Evolutionary conservation across 2,888 invertebrate species (phyloP).

Genomic region (Molorchus minor): DNA sequence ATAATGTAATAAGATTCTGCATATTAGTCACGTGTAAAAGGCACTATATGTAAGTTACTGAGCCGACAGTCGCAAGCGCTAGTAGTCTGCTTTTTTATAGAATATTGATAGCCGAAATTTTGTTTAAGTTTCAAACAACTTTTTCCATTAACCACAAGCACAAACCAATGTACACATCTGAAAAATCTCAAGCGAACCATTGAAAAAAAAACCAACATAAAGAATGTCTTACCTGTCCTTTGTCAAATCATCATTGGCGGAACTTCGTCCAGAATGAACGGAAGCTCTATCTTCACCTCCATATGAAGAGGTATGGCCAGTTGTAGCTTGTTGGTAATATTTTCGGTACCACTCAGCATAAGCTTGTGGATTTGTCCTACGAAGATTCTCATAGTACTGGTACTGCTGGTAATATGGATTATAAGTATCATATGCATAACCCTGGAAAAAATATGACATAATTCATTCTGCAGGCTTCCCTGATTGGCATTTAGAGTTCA

Average conservation of each 20-base stretch:
- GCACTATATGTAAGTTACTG: too few species aligned
- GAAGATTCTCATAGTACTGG: constrained; percentile 81
- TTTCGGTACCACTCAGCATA: constrained; percentile 83
- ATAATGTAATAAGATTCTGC: too few species aligned
- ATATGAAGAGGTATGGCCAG: constrained; percentile 49
- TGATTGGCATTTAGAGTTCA: too few species aligned
- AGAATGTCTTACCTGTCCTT: constrained; percentile 67
- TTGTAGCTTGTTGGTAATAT: constrained; percentile 64
- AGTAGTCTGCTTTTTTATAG: too few species aligned
- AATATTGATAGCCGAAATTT: too few species aligned
- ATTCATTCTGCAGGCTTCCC: too few species aligned
- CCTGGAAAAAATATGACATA: constrained; percentile 47
- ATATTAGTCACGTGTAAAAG: too few species aligned
- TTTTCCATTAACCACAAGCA: constrained; percentile 2
- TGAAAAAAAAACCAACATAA: background rate
- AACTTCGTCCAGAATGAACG: constrained; percentile 85
- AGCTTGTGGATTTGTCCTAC: constrained; percentile 79
- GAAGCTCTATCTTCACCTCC: constrained; percentile 76
- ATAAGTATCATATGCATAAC: constrained; percentile 67
- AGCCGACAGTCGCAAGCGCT: too few species aligned
- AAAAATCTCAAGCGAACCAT: constrained; percentile 22
- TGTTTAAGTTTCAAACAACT: too few species aligned
- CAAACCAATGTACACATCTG: constrained; percentile 21
- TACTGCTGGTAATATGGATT: constrained; percentile 70
- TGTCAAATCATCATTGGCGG: constrained; percentile 71